Base-by-base conservation (phyloP, 37 sponge, comb jelly and placozoan species). In the Bolinopsis microptera region DNA sequence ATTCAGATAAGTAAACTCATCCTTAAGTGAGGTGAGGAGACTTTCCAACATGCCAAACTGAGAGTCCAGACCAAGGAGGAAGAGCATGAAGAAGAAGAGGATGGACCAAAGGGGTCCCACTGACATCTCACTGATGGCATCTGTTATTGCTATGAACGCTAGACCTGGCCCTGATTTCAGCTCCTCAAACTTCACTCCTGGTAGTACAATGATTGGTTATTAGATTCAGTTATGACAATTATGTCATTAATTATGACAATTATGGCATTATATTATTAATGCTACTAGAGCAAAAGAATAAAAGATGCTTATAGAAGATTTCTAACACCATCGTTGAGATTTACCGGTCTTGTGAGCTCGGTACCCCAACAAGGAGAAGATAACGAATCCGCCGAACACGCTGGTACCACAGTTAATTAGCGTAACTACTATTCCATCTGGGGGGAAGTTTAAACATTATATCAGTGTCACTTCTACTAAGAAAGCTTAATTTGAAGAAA, bases 1-100 rank as follows among this genome's bases (percentile, higher is more conserved):
- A 48, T 86, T 86, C 61, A 86, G 28, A 3, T 18, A 23, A 1
- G 90, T 40, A n/a, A 86, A 13, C 90, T 86, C 90, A 27, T 86
- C 90, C 61, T 86, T 86, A 1, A 86, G 36, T 2, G 90, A 86
- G n/a, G 90, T 86, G 13, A 86, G 61, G 8, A 86, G 61, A 86
- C 90, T 86, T 38, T 86, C 90, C 61, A 86, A 86, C 90, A 86
- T 86, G 25, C 90, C 90, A 40, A 86, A 86, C 90, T 96, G 96
- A 31, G 96, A 96, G 92, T 96, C 97, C 83, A 99, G 83, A 0
- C 97, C 99, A 34, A 99, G 95, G 0, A 94, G 86, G 30, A 99
- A 75, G 34, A 99, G 92, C 99, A 99, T 99, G 69, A 96, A n/a
- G 74, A 97, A 99, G 96, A 99, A 99, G 35, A 99, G 95, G 24